phyloP scores from a whole-genome alignment of 2,888 invertebrate species.

The Agapostemon virescens region DNA sequence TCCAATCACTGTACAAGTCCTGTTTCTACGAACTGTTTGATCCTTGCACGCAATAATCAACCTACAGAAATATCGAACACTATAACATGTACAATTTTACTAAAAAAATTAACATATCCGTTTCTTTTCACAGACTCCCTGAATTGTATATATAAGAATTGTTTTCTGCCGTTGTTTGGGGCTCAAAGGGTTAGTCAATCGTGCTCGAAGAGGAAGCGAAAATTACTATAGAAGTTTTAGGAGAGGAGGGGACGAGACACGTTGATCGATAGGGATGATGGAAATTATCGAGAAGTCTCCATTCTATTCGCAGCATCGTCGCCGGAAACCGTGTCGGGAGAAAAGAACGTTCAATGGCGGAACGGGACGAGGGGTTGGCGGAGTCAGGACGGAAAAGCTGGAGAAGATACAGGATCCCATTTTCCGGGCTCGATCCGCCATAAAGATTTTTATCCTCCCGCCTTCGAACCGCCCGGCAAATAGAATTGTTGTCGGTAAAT shows the following conservation, averaged over 20 bases:
- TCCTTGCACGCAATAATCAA: too few relatives aligned
- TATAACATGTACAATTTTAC: too few relatives aligned
- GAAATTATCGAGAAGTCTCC: slow-evolving; percentile 32
- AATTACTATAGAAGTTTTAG: not conserved
- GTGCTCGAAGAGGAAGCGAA: not conserved
- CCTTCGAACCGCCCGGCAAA: slow-evolving; percentile 49
- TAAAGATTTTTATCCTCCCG: slow-evolving; percentile 60
- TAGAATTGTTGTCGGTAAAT: slow-evolving; percentile 65
- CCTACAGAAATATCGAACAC: too few relatives aligned
- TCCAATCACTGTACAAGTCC: too few relatives aligned
- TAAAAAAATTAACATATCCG: too few relatives aligned
- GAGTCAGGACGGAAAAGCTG: slow-evolving; percentile 21
- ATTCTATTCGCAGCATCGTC: slow-evolving; percentile 29
- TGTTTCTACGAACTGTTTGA: too few relatives aligned
- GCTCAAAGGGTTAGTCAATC: not conserved
- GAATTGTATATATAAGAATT: too few relatives aligned
- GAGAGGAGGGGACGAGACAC: not conserved
- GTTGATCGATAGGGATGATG: not conserved
- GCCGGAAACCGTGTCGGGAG: slow-evolving; percentile 11
- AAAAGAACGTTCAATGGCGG: not conserved
- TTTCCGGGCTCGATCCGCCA: slow-evolving; percentile 58
- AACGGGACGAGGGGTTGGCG: not conserved
- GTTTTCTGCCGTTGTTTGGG: too few relatives aligned
- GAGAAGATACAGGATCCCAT: slow-evolving; percentile 53
- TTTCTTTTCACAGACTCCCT: too few relatives aligned